phyloP scores from a whole-genome alignment of 1,140 invertebrate species.

The Euura lappo region DNA sequence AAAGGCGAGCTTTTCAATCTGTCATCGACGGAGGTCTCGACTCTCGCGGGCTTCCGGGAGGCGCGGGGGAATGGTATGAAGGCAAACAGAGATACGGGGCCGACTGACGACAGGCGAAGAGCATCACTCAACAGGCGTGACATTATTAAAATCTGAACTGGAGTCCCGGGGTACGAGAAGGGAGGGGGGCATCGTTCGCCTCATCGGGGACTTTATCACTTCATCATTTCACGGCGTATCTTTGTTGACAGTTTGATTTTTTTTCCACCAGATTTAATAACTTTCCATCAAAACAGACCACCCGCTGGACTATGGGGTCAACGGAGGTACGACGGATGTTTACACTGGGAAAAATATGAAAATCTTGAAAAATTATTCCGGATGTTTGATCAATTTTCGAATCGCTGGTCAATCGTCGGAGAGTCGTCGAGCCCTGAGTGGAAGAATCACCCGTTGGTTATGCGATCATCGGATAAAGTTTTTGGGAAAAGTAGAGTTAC shows the following conservation, averaged over 20 bases:
- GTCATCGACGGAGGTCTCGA: neutral
- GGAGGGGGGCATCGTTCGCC: conserved; percentile 19
- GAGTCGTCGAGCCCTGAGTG: no score
- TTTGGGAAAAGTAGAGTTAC: neutral
- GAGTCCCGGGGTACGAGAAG: neutral
- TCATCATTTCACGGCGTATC: conserved; percentile 18
- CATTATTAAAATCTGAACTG: conserved; percentile 31
- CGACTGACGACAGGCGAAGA: conserved; percentile 25
- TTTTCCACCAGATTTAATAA: conserved; percentile 22
- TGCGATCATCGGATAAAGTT: neutral
- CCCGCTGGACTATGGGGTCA: no score
- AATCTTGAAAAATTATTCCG: no score
- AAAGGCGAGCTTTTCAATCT: neutral
- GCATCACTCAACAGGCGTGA: conserved; percentile 33
- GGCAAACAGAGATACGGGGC: conserved; percentile 21
- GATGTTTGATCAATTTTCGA: no score
- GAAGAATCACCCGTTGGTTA: no score
- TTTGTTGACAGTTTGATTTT: conserved; percentile 21
- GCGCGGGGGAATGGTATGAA: conserved; percentile 1
- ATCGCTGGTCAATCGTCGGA: no score
- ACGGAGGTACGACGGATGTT: no score
- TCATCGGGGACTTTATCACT: conserved; percentile 26
- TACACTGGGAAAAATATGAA: no score
- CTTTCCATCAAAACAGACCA: neutral
- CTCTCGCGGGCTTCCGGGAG: neutral